phyloP scores from a whole-genome alignment of 1,140 invertebrate genomes.

The Ridgeia piscesae region DNA sequence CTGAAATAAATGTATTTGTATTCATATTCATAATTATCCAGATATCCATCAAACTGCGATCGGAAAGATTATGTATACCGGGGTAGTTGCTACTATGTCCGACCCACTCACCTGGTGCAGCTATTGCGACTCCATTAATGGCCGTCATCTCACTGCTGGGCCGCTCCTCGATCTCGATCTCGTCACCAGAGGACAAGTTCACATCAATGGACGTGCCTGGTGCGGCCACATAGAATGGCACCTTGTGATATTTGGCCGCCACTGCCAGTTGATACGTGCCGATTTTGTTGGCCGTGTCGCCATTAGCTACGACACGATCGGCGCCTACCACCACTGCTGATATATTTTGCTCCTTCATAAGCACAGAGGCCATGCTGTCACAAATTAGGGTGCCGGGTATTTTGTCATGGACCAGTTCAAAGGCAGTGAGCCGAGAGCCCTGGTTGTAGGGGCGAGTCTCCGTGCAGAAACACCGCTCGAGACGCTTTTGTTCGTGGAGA shows the following conservation, averaged over 20 bases:
- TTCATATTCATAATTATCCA: too few species aligned
- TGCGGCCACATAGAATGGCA: slow-evolving; percentile 95
- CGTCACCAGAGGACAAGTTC: slow-evolving; percentile 73
- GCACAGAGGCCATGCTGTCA: slow-evolving; percentile 89
- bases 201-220: slow-evolving; percentile 91
- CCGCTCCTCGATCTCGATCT: slow-evolving; percentile 92
- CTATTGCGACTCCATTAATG: slow-evolving; percentile 79
- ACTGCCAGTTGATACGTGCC: slow-evolving; percentile 96
- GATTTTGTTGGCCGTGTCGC: slow-evolving; percentile 99
- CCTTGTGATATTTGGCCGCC: slow-evolving; percentile 82
- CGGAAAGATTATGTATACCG: not conserved
- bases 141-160: slow-evolving; percentile 87
- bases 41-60: not conserved
- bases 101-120: slow-evolving; percentile 68
- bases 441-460: slow-evolving; percentile 99
- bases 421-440: slow-evolving; percentile 88
- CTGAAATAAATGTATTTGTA: too few species aligned
- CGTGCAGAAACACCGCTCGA: slow-evolving; percentile 89
- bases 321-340: slow-evolving; percentile 61
- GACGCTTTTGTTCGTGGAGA: slow-evolving; percentile 70
- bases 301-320: slow-evolving; percentile 80
- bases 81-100: not conserved
- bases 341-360: slow-evolving; percentile 73
- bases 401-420: slow-evolving; percentile 89
- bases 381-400: slow-evolving; percentile 91